Base-by-base conservation (phyloP, 2,888 invertebrate genomes). In the Stegana nigrithorax region DNA sequence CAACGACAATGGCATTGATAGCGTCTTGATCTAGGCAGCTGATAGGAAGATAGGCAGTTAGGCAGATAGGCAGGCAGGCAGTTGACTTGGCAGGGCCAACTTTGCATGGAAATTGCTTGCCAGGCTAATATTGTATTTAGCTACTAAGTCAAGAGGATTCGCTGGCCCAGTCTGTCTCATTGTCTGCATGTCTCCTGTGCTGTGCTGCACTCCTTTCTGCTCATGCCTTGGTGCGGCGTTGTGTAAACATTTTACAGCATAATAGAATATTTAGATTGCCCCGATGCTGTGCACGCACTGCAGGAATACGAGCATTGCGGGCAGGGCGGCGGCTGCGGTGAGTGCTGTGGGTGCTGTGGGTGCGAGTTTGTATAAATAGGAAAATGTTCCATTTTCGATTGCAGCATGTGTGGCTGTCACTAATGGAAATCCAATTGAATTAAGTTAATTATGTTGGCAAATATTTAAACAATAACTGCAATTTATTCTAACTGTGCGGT, bases 391-490 rank as follows among this genome's bases (percentile, higher is more conserved):
- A 29, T n/a, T 3, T n/a, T n/a, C 1, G 14, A 19, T 44, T 19
- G 17, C 14, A 8, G 8, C n/a, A n/a, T n/a, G 14, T 51, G 12
- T 51, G n/a, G 14, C 59, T 67, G 29, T 44, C 64, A 73, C 74
- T 75, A 79, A 81, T 81, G 78, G 80, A 83, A 82, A 84, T 81
- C 81, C 78, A 82, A 84, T 82, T 84, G 82, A 83, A 84, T 84
- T 84, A 83, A 84, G 81, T 84, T 84, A 84, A 84, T 84, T 83
- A 84, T 80, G 82, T 78, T 72, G 75, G 76, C 83, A 84, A 84
- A 84, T 84, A 83, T 84, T 84, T 84, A 80, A 74, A 80, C 83
- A 83, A 82, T 79, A 71, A 71, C 69, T 62, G 71, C 73, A 81
- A 80, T 80, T 77, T 80, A 79, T 77, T 66, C 73, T 67, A 58